Evolutionary conservation across 2,797 vertebrate species (phyloP).

Genomic region (Urocyon cinereoargenteus): DNA sequence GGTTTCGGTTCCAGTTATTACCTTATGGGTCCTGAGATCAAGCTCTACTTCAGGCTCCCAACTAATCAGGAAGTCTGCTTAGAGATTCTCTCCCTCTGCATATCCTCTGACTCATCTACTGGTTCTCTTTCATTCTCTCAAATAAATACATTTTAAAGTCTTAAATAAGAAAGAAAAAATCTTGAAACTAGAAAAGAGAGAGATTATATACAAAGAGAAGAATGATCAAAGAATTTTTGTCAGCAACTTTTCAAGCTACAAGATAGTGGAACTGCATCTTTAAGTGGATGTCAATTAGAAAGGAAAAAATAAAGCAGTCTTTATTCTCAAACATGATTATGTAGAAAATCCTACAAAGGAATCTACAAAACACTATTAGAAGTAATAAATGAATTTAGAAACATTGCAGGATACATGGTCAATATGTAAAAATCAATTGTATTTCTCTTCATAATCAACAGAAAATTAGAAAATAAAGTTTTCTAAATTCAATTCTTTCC

Average conservation of each 20-base stretch:
- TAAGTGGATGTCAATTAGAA: background rate
- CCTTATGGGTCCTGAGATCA: background rate
- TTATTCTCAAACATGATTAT: background rate
- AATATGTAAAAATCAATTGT: background rate
- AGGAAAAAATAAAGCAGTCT: background rate
- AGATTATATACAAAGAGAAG: background rate
- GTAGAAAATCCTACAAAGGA: background rate
- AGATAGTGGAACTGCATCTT: background rate
- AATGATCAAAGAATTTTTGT: background rate
- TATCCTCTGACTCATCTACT: too few species aligned
- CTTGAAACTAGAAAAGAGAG: background rate
- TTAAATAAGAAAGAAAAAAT: background rate
- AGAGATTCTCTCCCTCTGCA: background rate
- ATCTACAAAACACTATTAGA: background rate
- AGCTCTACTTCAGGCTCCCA: background rate
- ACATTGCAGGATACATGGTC: background rate
- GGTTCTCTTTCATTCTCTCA: background rate
- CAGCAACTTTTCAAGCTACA: background rate
- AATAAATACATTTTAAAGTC: background rate
- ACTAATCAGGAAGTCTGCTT: background rate
- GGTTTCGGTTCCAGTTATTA: background rate
- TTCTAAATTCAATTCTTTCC: background rate
- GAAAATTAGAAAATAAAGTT: background rate
- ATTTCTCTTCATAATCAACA: background rate
- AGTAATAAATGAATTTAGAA: background rate